Evolutionary conservation across 2,888 invertebrate genomes (phyloP), one percentile per base, ranked within the genome.

Genomic region (Acheta domesticus): DNA sequence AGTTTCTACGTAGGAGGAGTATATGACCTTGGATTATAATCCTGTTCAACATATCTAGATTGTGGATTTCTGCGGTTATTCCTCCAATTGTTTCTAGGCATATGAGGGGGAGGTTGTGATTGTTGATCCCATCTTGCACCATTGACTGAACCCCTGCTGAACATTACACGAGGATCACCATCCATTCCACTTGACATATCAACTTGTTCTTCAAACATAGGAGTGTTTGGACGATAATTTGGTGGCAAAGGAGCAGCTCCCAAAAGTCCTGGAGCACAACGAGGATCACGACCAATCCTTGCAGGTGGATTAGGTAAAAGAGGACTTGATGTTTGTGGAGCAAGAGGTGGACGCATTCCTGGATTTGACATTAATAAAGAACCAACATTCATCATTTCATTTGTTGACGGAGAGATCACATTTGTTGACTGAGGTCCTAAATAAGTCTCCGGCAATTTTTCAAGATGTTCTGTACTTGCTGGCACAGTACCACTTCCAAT

Each of bases 211-310:
- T 79, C 80, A 48, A 62, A 79, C n/a, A 77, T 74, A 36, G 77
- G 77, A 36, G 80, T 77, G 49, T 36, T 75, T n/a, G 79, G 77
- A 19, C 49, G 48, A 74, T 62, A 79, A 73, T 48, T 77, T n/a
- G 50, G 62, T 48, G 76, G 50, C 20, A 77, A 50, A 16, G 80
- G 80, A 23, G 78, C 80, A 49, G 78, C 36, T 1, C 80, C 80
- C 2, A 80, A 77, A 11, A 80, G 74, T 48, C 80, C 80, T n/a
- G 78, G 78, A 16, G 80, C 78, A 78, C 78, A 76, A 50, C 76
- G 75, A 75, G 78, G 79, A 48, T 73, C 62, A 75, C 79, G 75
- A 14, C 77, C 20, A 78, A 62, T 12, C 21, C 73, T 20, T 16
- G 73, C 50, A 62, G 14, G 14, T 4, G 62, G 62, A 62, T 62